Evolutionary conservation across 2,113 vertebrate species (phyloP), one percentile per base, ranked within the genome.

Genomic region (Phaetusa simplex): DNA sequence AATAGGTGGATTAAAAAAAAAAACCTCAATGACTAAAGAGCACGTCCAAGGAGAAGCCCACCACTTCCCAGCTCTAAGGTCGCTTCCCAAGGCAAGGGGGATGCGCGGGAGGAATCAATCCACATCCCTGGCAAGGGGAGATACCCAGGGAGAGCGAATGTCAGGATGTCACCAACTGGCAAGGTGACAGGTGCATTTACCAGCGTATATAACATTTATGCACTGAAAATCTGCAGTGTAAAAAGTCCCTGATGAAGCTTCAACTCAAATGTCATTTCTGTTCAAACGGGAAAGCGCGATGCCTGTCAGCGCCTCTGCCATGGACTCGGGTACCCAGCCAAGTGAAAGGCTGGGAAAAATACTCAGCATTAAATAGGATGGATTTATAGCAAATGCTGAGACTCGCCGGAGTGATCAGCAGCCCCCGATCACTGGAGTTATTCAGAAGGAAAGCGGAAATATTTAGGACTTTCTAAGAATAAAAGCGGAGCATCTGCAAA

Each of bases 381-480:
- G 92, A 92, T 94, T 85, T 50, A 32, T 8, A 90, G 81, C 86
- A 84, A 86, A 77, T 4, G 58, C 82, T 73, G 73, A 90, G 72
- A 18, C 67, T 95, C 21, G 0, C 61, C 86, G 78, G 80, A 72
- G 86, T 4, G 27, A 95, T 88, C 80, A 73, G 72, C 94, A 96
- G 3, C 81, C 78, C 85, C 71, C 49, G 3, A 82, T 79, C 4
- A 0, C 82, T 65, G 82, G 81, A 93, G 95, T 71, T 72, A 72
- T 42, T 88, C 79, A 83, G 74, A 56, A 87, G 38, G 62, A 93
- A 88, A 94, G 64, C 32, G 40, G 96, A 96, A 96, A 89, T 73
- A 77, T 86, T 96, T 93, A 93, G 90, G 88, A 58, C 81, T 95
- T 96, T 93, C 92, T 95, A 96, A 96, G 97, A 96, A 96, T 90